Evolutionary conservation across 2,797 vertebrate genomes (phyloP).

Genomic region (Chelidonichthys spinosus): DNA sequence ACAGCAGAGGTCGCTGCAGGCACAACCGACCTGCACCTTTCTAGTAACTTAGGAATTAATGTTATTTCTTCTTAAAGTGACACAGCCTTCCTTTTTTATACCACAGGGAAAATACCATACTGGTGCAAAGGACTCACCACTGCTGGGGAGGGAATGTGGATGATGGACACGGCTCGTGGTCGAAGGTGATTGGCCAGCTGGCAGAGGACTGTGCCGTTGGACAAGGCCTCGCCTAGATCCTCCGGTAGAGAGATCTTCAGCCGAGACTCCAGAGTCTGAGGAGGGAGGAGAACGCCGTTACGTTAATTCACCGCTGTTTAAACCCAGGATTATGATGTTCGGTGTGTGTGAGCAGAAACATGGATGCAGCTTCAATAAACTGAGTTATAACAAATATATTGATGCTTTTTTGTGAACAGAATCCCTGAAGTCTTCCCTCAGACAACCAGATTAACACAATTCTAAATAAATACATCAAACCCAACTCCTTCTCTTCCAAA

Average conservation of each 20-base stretch:
- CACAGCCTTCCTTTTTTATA: not conserved
- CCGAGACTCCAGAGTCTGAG: conserved; percentile 87
- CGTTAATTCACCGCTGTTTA: too few species aligned
- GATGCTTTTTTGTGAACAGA: not conserved
- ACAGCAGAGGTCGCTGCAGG: too few species aligned
- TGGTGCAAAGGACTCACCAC: conserved; percentile 84
- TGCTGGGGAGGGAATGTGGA: conserved; percentile 92
- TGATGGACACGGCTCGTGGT: conserved; percentile 88
- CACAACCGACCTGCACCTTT: not conserved
- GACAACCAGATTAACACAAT: not conserved
- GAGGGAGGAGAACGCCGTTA: not conserved
- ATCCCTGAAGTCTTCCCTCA: not conserved
- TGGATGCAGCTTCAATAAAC: not conserved
- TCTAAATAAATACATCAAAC: not conserved
- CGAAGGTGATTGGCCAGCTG: conserved; percentile 90
- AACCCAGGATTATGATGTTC: not conserved
- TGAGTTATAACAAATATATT: not conserved
- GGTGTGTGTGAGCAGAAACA: not conserved
- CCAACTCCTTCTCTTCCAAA: not conserved
- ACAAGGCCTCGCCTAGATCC: conserved; percentile 86
- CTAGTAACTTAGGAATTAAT: not conserved
- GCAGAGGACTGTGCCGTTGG: conserved; percentile 89
- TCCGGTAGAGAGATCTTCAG: conserved; percentile 85
- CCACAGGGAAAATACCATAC: not conserved
- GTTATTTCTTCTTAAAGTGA: not conserved